Base-by-base conservation (phyloP, 2,797 vertebrate species). In the Arnoldichthys spilopterus region DNA sequence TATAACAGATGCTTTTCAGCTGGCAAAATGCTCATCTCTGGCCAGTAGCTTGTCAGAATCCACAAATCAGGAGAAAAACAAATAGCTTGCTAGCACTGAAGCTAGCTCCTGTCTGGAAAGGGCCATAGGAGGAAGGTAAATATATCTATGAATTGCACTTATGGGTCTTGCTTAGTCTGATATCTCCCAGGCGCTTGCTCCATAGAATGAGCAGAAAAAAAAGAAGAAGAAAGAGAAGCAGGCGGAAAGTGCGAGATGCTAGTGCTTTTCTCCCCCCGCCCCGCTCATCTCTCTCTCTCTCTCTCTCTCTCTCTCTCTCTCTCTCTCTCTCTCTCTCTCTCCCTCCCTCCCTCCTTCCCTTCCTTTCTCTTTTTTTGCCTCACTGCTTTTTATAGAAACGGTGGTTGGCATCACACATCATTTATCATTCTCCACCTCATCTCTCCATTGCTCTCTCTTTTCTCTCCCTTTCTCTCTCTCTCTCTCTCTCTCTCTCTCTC, bases 391-490 rank as follows among this genome's bases (percentile, higher is more conserved):
- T 84, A 86, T 86, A 84, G 82, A 86, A 84, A 73, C 82, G 73
- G 66, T 77, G 76, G 79, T 81, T 86, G 80, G 80, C 78, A 86
- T 82, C 77, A 80, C 85, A 85, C 81, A 76, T 85, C 83, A 83
- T 83, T 85, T 86, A 82, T 83, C 82, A 82, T 83, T 80, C 85
- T 74, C 76, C 77, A 81, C 83, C 83, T 82, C 84, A 81, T 81
- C 78, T 86, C 75, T 76, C 58, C 43, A 49, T 78, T 58, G 45
- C 32, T 26, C 67, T 70, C 34, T 66, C 53, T 32, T 59, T 51
- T 49, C 72, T 71, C 51, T 34, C 54, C 74, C 34, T 28, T 56
- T 86, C 83, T 87, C 85, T 85, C 81, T 49, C 82, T 71, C 81
- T 77, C 59, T 79, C 76, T 47, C 64, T 73, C 76, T 68, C 71